Conservation (phyloP, 2,888 invertebrate genomes). For the Pandemis heparana region DNA sequence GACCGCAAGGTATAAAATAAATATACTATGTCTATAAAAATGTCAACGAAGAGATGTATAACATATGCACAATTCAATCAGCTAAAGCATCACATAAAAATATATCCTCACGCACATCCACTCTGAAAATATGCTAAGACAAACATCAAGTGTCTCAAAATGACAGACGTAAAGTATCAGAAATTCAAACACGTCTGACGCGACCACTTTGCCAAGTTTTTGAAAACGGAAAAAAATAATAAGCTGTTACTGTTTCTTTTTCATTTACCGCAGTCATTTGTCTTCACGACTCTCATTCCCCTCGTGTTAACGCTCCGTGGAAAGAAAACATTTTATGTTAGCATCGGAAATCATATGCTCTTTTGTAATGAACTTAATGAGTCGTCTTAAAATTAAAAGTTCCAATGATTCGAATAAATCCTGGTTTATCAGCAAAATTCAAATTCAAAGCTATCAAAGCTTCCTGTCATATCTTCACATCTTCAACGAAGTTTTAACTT, state of each 20-base stretch:
- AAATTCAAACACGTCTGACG: neutral
- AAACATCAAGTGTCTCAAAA: conserved; percentile 9
- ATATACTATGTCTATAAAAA: conserved; percentile 1
- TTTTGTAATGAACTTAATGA: neutral
- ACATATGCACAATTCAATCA: neutral
- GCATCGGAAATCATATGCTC: neutral
- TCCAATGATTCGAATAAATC: too few relatives aligned
- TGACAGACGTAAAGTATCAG: conserved; percentile 3
- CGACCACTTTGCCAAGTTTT: neutral
- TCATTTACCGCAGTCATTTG: neutral
- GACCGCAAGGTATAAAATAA: neutral
- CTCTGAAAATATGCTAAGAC: conserved; percentile 19
- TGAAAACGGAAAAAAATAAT: conserved; percentile 8
- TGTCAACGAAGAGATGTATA: neutral
- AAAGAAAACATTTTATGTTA: neutral
- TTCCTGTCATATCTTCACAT: neutral
- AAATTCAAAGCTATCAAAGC: too few relatives aligned
- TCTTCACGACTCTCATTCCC: neutral
- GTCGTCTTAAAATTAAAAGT: neutral
- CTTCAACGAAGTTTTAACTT: neutral
- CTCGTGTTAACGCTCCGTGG: neutral
- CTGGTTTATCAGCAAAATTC: neutral
- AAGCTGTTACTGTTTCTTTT: neutral
- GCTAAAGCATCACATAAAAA: neutral
- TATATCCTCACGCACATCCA: neutral